Evolutionary conservation across 2,113 vertebrate species (phyloP), one percentile per base, ranked within the genome.

Genomic region (Chaetura pelagica): DNA sequence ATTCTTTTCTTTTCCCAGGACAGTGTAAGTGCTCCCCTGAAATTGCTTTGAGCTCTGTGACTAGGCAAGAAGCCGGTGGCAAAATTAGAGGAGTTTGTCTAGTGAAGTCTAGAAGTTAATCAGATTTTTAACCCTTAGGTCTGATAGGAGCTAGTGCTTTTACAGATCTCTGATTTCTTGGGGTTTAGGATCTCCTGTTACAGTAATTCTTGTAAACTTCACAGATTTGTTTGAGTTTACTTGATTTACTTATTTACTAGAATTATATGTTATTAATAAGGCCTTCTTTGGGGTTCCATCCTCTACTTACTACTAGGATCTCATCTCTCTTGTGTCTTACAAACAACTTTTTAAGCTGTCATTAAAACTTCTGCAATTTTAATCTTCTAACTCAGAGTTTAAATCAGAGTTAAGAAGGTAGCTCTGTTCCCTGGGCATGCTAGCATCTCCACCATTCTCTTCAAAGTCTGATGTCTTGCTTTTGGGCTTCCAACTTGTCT

Each of bases 1-100:
- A 1, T 64, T 58, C 58, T 93, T 80, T 72, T 64, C 69, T 87
- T 64, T 91, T 94, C 90, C 74, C 82, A 69, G 71, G 44, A 35
- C 19, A 54, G 82, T 80, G 78, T 66, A 76, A 95, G 90, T 83
- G 82, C 84, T 95, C 54, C 55, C 22, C 67, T 79, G 82, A 79
- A 77, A 55, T 19, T 66, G 48, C 66, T 63, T 54, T 63, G 49
- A 38, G 67, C 29, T 63, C 58, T 89, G 54, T 72, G 68, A 66
- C 7, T 23, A 85, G 83, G 24, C 44, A 68, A 83, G 83, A 61
- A 92, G 68, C 64, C 8, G 4, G 38, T 78, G 49, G 67, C 58
- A 83, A 52, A 90, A 87, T 34, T 29, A 81, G 78, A 82, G 46
- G 5, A 11, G 38, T 66, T 94, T 75, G 44, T 62, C 40, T 52